Evolutionary conservation across 35 echinoderm and acorn worm genomes (phyloP).

Genomic region (Eucidaris tribuloides): DNA sequence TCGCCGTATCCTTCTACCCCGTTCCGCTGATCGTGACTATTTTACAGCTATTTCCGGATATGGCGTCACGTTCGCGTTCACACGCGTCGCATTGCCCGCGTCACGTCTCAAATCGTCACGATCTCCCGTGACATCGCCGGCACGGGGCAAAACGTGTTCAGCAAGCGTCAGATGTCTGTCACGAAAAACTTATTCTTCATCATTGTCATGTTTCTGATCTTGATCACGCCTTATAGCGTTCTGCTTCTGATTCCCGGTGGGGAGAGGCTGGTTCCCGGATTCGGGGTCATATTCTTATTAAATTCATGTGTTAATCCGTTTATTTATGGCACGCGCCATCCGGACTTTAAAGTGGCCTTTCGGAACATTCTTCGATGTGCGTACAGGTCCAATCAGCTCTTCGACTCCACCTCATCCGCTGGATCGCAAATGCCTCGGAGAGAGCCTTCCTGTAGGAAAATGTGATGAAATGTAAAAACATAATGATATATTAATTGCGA

Average conservation of each 20-base stretch:
- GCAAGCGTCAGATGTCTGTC: slow-evolving; percentile 69
- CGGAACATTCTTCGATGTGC: slow-evolving; percentile 25
- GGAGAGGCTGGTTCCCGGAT: slow-evolving; percentile 38
- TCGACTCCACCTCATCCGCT: not conserved
- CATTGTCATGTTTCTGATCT: slow-evolving; percentile 57
- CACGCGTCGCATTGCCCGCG: slow-evolving; percentile 44
- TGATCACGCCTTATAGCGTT: slow-evolving; percentile 57
- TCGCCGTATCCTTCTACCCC: slow-evolving; percentile 57
- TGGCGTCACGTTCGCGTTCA: slow-evolving; percentile 57
- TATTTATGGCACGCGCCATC: slow-evolving; percentile 73
- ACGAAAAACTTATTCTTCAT: slow-evolving; percentile 80
- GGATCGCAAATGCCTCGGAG: not conserved
- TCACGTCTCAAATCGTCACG: slow-evolving; percentile 16
- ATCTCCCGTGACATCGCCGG: slow-evolving; percentile 17
- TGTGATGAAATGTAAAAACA: too few species aligned
- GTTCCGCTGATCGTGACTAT: slow-evolving; percentile 65
- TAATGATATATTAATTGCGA: too few species aligned
- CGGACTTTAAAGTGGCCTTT: slow-evolving; percentile 77
- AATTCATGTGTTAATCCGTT: slow-evolving; percentile 76
- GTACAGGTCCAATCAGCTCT: not conserved
- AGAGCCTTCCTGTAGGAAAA: too few species aligned
- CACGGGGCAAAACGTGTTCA: slow-evolving; percentile 29
- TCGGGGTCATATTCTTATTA: slow-evolving; percentile 54
- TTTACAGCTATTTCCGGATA: slow-evolving; percentile 44
- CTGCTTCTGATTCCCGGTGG: slow-evolving; percentile 45